These are phyloP conservation scores for Phymanthus crucifer DNA, from an alignment of 92 coral and sea anemone genomes.

Conservation along the genomic window DNA sequence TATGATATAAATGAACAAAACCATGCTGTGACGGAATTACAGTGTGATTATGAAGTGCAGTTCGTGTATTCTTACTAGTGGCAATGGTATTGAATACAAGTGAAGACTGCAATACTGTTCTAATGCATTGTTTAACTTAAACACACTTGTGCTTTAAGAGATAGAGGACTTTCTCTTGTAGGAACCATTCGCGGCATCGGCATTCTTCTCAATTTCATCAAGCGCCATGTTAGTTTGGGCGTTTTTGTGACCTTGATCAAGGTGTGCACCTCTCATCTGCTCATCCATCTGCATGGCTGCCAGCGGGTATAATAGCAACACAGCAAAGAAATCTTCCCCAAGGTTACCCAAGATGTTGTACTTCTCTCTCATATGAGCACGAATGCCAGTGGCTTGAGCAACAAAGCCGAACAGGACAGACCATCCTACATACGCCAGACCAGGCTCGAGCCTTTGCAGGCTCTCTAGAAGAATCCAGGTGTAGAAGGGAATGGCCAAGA, in stretches of 20 bases:
- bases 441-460: conserved; percentile 39
- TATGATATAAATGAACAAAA: no score
- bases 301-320: conserved; percentile 42
- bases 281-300: conserved; percentile 44
- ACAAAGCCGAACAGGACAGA: conserved; percentile 78
- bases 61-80: no score
- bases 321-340: conserved; percentile 77
- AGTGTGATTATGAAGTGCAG: no score
- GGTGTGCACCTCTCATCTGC: not conserved
- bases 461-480: conserved; percentile 44
- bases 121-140: no score
- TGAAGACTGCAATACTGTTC: no score
- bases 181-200: not conserved
- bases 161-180: not conserved
- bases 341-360: conserved; percentile 71
- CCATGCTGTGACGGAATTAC: no score
- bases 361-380: conserved; percentile 68
- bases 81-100: no score
- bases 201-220: conserved; percentile 7
- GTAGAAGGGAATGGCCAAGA: conserved; percentile 65
- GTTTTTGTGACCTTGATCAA: not conserved
- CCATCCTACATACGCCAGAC: conserved; percentile 81
- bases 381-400: conserved; percentile 69
- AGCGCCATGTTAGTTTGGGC: not conserved
- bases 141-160: no score